Evolutionary conservation across 2,113 vertebrate genomes (phyloP).

Genomic region (Erythrolamprus reginae): DNA sequence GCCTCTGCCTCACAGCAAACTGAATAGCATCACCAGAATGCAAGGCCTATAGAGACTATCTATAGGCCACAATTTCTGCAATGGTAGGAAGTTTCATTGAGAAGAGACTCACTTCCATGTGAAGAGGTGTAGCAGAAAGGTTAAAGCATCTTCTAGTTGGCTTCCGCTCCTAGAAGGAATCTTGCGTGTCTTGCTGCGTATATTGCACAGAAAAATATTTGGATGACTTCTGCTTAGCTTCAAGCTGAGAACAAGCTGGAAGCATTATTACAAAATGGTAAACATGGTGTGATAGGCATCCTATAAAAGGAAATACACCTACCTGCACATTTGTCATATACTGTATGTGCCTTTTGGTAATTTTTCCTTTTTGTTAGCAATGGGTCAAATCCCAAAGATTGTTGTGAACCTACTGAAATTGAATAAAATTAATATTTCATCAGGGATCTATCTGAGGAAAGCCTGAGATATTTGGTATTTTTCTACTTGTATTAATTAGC

Average conservation of each 20-base stretch:
- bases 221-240: background rate
- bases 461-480: background rate
- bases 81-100: background rate
- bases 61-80: background rate
- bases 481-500: background rate
- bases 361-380: background rate
- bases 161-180: background rate
- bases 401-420: rapidly evolving
- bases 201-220: background rate
- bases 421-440: slow-evolving; percentile 16
- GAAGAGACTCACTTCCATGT: background rate
- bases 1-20: background rate
- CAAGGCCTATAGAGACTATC: background rate
- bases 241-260: background rate
- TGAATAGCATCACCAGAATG: background rate
- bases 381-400: background rate
- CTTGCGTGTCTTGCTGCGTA: no score
- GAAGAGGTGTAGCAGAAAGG: background rate
- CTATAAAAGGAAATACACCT: background rate
- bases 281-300: background rate
- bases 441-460: background rate
- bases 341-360: slow-evolving; percentile 1
- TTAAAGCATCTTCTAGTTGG: background rate
- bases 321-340: background rate
- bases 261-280: background rate